Percentiles rank a stretch among this genome's conserved stretches.
These are phyloP conservation scores for Yponomeuta cagnagella DNA, from an alignment of 2,888 invertebrate species.

Conservation along the genomic window DNA sequence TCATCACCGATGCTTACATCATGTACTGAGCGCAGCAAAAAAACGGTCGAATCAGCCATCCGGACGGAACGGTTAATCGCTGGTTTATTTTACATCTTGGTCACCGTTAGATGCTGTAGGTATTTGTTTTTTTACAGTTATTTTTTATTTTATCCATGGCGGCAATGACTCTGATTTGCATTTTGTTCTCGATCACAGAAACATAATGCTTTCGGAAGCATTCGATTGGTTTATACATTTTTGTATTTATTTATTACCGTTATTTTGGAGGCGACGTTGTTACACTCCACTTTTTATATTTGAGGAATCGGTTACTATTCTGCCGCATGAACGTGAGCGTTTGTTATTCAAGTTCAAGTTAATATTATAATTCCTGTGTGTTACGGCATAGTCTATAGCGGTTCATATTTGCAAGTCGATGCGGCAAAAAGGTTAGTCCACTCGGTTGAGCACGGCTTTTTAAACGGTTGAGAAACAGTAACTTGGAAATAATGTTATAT, in stretches of 20 bases:
- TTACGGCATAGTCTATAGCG: neutral
- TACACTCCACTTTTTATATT: neutral
- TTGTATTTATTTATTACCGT: neutral
- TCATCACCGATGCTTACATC: conserved; percentile 8
- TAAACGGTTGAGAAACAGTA: neutral
- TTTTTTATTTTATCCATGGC: conserved; percentile 29
- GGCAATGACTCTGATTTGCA: neutral
- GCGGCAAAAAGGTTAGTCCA: neutral
- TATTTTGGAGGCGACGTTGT: neutral
- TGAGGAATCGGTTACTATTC: no score
- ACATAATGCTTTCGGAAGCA: neutral
- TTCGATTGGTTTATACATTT: neutral
- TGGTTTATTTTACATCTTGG: conserved; percentile 28
- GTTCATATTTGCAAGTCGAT: conserved; percentile 7
- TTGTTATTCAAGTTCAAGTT: conserved; percentile 5
- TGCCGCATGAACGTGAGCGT: neutral
- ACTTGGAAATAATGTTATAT: neutral
- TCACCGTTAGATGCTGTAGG: conserved; percentile 34
- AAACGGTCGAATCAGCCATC: conserved; percentile 16
- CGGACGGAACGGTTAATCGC: conserved; percentile 24
- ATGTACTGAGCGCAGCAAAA: conserved; percentile 13
- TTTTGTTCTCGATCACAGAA: neutral
- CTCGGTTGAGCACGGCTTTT: neutral
- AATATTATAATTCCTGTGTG: neutral
- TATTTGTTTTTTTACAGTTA: conserved; percentile 36